Conservation (phyloP, 2,113 vertebrate genomes). For the Nerophis ophidion region DNA sequence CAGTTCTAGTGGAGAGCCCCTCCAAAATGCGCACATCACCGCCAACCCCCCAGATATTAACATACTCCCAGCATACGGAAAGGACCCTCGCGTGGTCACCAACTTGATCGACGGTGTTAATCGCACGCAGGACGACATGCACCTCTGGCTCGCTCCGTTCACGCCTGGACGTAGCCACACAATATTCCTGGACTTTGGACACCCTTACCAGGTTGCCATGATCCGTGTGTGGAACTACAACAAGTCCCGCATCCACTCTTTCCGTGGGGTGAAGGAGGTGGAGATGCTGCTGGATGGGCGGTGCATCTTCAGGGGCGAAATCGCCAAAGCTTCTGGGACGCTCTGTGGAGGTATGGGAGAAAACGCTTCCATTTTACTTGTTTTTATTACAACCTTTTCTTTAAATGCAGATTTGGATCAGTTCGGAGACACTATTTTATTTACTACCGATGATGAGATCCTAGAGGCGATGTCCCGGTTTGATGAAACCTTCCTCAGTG, state of each 20-base stretch:
- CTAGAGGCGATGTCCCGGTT: constrained; percentile 88
- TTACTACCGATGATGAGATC: constrained; percentile 92
- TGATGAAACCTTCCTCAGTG: constrained; percentile 78
- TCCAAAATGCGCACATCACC: constrained; percentile 71
- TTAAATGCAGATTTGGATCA: constrained; percentile 81
- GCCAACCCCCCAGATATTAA: constrained; percentile 92
- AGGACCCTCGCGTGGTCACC: constrained; percentile 79
- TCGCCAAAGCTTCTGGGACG: constrained; percentile 93
- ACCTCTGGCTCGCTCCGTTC: constrained; percentile 95
- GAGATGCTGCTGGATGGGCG: constrained; percentile 80
- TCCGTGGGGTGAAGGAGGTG: constrained; percentile 86
- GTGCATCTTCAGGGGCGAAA: constrained; percentile 91
- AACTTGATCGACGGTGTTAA: constrained; percentile 88
- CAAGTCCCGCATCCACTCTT: constrained; percentile 96
- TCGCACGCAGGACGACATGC: constrained; percentile 95
- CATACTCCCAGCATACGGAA: constrained; percentile 84
- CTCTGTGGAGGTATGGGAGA: constrained; percentile 80
- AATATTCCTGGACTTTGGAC: constrained; percentile 79
- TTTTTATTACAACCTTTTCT: neutral
- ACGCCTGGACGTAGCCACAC: constrained; percentile 79
- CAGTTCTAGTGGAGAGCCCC: constrained; percentile 82
- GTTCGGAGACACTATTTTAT: constrained; percentile 95
- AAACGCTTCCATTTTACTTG: neutral
- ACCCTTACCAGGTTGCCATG: constrained; percentile 83
- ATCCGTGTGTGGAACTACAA: constrained; percentile 98